A percentile compares a stretch with the other conserved stretches of the same genome.
phyloP scores from a whole-genome alignment of 2,888 invertebrate genomes.

The Pterobdella sp. region DNA sequence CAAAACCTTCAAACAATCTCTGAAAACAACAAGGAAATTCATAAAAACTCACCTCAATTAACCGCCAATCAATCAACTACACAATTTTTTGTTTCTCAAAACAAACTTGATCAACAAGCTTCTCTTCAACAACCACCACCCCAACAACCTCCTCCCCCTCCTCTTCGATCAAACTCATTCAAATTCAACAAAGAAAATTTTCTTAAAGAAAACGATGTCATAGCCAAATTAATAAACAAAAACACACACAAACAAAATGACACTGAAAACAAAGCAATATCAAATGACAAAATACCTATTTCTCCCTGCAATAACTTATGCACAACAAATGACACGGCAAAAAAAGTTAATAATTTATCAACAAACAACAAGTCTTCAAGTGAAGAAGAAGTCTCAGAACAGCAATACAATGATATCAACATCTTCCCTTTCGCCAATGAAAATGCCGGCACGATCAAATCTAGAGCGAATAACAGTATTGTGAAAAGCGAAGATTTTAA shows the following conservation, averaged over 20 bases:
- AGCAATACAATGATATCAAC: constrained; percentile 65
- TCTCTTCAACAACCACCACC: not conserved
- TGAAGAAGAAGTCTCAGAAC: constrained; percentile 64
- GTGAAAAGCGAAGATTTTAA: constrained; percentile 27
- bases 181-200: not conserved
- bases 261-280: not conserved
- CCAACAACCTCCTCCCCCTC: not conserved
- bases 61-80: not conserved
- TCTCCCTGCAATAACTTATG: not conserved
- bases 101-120: not conserved
- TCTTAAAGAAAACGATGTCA: not conserved
- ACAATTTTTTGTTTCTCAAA: too few relatives aligned
- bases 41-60: too few relatives aligned
- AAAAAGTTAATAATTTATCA: not conserved
- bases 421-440: constrained; percentile 85
- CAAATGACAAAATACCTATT: not conserved
- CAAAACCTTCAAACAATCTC: not conserved
- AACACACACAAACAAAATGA: not conserved
- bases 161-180: not conserved
- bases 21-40: not conserved
- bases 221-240: not conserved
- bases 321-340: not conserved
- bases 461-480: constrained; percentile 54
- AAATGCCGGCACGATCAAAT: constrained; percentile 94
- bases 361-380: constrained; percentile 25